Conservation (phyloP, 2,113 vertebrate genomes). For the Tursiops truncatus region DNA sequence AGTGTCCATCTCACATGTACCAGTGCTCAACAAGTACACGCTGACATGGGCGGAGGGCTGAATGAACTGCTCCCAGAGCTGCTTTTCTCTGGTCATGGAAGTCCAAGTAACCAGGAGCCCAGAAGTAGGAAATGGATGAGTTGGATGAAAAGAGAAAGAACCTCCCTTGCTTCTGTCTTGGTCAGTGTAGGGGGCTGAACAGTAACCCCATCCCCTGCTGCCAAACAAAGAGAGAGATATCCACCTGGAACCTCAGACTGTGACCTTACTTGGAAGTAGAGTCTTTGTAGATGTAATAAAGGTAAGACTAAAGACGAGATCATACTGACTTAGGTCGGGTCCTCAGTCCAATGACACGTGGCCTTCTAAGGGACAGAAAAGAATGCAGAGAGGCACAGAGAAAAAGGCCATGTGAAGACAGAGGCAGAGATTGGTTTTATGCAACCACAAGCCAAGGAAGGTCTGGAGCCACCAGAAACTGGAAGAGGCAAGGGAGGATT, state of each 20-base stretch:
- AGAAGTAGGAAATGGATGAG: background rate
- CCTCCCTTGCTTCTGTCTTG: background rate
- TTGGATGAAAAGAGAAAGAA: background rate
- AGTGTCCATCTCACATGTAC: accelerated
- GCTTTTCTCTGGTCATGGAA: background rate
- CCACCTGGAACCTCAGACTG: background rate
- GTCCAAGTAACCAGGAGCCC: background rate
- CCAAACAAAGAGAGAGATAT: background rate
- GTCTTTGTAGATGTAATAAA: background rate
- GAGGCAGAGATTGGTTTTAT: background rate
- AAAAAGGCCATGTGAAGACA: background rate
- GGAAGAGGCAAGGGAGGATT: background rate
- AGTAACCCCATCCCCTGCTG: too few relatives aligned
- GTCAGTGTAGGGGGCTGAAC: background rate
- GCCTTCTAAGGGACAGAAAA: background rate
- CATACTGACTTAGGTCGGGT: background rate
- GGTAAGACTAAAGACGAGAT: background rate
- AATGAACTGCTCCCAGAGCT: background rate
- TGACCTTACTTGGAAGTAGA: background rate
- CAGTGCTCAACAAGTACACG: background rate
- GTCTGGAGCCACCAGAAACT: too few relatives aligned
- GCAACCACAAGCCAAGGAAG: background rate
- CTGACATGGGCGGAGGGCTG: background rate
- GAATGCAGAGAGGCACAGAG: background rate
- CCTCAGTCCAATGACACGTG: background rate